These are phyloP conservation scores for Acrobasis consociella DNA, from an alignment of 2,888 invertebrate species.

Conservation along the genomic window DNA sequence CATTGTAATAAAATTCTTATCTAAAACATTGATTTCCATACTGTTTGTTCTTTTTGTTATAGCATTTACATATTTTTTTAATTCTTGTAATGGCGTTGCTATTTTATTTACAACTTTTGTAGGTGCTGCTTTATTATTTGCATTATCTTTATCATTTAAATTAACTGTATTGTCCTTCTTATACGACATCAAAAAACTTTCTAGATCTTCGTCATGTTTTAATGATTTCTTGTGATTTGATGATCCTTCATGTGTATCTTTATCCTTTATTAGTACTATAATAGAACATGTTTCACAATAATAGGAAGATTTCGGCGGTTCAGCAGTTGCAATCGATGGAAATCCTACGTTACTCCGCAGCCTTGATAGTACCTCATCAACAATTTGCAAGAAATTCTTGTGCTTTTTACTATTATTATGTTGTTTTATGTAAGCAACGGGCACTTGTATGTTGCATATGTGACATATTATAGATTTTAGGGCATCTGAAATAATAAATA, in stretches of 20 bases:
- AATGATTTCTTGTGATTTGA: constrained; percentile 36
- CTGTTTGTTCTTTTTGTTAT: background rate
- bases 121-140: background rate
- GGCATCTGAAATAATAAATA: constrained; percentile 25
- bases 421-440: constrained; percentile 35
- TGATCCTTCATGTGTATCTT: constrained; percentile 35
- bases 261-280: constrained; percentile 31
- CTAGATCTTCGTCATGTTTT: constrained; percentile 35
- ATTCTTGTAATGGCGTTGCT: background rate
- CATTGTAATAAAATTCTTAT: constrained; percentile 3
- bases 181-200: constrained; percentile 35
- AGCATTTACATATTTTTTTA: constrained; percentile 23
- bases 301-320: constrained; percentile 29
- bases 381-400: constrained; percentile 37
- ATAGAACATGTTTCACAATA: constrained; percentile 42
- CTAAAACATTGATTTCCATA: background rate
- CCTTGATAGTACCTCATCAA: constrained; percentile 39
- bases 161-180: background rate
- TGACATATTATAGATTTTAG: constrained; percentile 35
- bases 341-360: constrained; percentile 25
- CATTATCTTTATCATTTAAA: constrained; percentile 17
- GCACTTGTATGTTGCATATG: constrained; percentile 47
- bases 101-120: background rate
- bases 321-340: background rate
- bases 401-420: constrained; percentile 45